Conservation (phyloP, 2,113 vertebrate genomes). For the Chionodraco myersi region DNA sequence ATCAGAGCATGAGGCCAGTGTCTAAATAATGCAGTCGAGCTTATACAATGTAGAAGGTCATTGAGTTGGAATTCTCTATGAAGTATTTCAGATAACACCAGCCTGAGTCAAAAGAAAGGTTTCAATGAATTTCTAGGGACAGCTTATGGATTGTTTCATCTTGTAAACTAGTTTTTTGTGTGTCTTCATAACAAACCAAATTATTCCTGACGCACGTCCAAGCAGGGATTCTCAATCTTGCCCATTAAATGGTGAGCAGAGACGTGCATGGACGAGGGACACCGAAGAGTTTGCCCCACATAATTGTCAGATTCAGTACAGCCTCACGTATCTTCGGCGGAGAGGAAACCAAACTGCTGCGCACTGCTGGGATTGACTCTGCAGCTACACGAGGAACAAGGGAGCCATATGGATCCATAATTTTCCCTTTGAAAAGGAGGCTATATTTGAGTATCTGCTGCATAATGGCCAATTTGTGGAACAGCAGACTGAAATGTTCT, state of each 20-base stretch:
- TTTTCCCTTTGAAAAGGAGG: background rate
- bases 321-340: background rate
- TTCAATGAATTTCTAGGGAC: no score
- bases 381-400: background rate
- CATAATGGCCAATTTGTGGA: background rate
- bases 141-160: background rate
- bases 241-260: background rate
- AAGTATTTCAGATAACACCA: background rate
- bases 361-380: background rate
- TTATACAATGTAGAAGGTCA: no score
- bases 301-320: slow-evolving; percentile 17
- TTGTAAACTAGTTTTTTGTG: background rate
- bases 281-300: background rate
- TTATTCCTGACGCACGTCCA: background rate
- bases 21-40: background rate
- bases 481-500: background rate
- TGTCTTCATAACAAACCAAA: background rate
- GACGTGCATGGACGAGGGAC: background rate
- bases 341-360: background rate
- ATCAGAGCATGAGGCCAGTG: background rate
- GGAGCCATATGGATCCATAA: background rate
- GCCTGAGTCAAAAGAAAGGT: background rate
- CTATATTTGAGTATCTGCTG: background rate
- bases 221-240: background rate
- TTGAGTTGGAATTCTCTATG: background rate